Evolutionary conservation across 2,797 vertebrate genomes (phyloP), one percentile per base, ranked within the genome.

Genomic region (Myotis myotis): DNA sequence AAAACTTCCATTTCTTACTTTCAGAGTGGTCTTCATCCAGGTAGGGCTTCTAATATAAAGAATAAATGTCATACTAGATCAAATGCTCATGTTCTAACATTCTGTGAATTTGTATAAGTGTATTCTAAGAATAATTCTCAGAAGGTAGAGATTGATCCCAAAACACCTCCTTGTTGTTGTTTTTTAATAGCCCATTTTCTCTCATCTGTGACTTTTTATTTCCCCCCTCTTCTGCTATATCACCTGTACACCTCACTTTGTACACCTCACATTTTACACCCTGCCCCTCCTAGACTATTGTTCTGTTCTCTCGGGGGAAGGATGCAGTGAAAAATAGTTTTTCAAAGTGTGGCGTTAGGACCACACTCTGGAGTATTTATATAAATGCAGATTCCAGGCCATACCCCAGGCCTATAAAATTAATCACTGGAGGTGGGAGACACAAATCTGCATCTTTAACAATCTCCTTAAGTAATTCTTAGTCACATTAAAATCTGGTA

Each of bases 71-170:
- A 6, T 71, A 64, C 28, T 64, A 90, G 66, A 19, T 23, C 66
- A 90, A 49, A 68, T 91, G 87, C 47, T 91, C 55, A 49, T 53
- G 76, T 91, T 55, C 66, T 89, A 80, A 66, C n/a, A 76, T 85
- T 80, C 84, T 64, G 7, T 79, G 55, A 82, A 28, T 89, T 19
- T 81, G 9, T 66, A 8, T 92, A 76, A 84, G 57, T 89, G n/a
- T 84, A 36, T 75, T 92, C 92, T 30, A 88, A 93, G 70, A 93
- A 79, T 94, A 93, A 84, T 57, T 6, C 49, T 79, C 75, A 79
- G 44, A 89, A 71, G 38, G 19, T 93, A 71, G 70, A 30, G 47
- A 49, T 51, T 68, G 23, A 47, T 51, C 82, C 41, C n/a, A 76
- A 91, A 79, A 20, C 49, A 57, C 36, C 13, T 1, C 12, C 11